phyloP scores from a whole-genome alignment of 92 coral and sea anemone genomes.

The Palythoa grandis region DNA sequence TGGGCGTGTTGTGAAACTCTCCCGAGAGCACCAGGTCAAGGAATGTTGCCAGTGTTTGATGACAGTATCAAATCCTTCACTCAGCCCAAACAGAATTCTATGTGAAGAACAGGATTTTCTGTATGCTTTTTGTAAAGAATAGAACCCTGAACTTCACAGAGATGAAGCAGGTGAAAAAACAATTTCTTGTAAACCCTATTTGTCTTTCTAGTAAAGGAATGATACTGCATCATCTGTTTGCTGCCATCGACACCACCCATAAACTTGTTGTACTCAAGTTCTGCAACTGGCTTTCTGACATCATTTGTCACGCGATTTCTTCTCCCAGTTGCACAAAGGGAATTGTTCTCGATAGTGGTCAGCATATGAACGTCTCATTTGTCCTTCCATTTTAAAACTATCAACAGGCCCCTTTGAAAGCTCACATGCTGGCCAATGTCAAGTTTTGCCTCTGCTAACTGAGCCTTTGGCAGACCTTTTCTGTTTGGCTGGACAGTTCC shows the following conservation, averaged over 20 bases:
- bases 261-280: conserved; percentile 46
- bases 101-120: conserved; percentile 7
- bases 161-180: conserved; percentile 47
- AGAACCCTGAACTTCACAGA: conserved; percentile 45
- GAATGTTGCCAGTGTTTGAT: not conserved
- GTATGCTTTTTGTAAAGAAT: conserved; percentile 26
- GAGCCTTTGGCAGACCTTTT: conserved; percentile 53
- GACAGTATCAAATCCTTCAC: conserved; percentile 16
- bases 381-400: conserved; percentile 64
- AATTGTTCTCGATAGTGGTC: conserved; percentile 56
- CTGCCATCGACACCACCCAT: conserved; percentile 35
- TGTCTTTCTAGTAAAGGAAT: conserved; percentile 34
- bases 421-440: conserved; percentile 36
- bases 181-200: conserved; percentile 13
- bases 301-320: conserved; percentile 29
- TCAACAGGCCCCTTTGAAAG: conserved; percentile 34
- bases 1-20: conserved; percentile 17
- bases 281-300: conserved; percentile 27
- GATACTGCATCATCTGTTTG: conserved; percentile 37
- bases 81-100: conserved; percentile 19
- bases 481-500: conserved; percentile 59
- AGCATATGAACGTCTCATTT: conserved; percentile 56
- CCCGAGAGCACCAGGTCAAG: conserved; percentile 32
- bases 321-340: conserved; percentile 29
- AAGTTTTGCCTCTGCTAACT: not conserved